Conservation (phyloP, 2,113 vertebrate genomes). For the Pterophyllum scalare region DNA sequence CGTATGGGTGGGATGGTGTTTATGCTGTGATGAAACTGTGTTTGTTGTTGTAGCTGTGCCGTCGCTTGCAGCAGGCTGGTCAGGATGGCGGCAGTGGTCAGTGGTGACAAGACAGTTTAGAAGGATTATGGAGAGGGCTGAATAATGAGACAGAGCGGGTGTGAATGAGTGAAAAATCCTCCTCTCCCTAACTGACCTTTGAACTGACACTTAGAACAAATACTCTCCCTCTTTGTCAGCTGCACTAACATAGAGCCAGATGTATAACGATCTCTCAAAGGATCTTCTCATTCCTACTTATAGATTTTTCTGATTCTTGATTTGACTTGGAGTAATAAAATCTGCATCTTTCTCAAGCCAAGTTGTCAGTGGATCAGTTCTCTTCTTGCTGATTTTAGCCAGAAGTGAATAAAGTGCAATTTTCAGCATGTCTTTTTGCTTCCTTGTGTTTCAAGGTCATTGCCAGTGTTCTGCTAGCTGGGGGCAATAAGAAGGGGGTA, state of each 20-base stretch:
- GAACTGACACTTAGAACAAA: slow-evolving; percentile 68
- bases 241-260: slow-evolving; percentile 63
- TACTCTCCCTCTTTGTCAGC: slow-evolving; percentile 70
- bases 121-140: slow-evolving; percentile 65
- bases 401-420: slow-evolving; percentile 39
- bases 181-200: slow-evolving; percentile 64
- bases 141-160: slow-evolving; percentile 70
- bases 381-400: slow-evolving; percentile 30
- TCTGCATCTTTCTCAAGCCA: slow-evolving; percentile 24
- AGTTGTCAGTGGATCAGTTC: slow-evolving; percentile 19
- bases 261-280: slow-evolving; percentile 31
- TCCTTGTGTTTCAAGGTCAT: slow-evolving; percentile 67
- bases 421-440: slow-evolving; percentile 26
- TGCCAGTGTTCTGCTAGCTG: slow-evolving; percentile 64
- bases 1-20: slow-evolving; percentile 23
- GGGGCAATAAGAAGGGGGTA: slow-evolving; percentile 68
- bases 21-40: slow-evolving; percentile 66
- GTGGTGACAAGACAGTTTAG: slow-evolving; percentile 61
- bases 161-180: slow-evolving; percentile 70
- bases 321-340: slow-evolving; percentile 6
- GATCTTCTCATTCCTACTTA: slow-evolving; percentile 45
- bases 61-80: slow-evolving; percentile 49
- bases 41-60: slow-evolving; percentile 74
- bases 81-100: slow-evolving; percentile 23
- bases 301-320: slow-evolving; percentile 39